Evolutionary conservation across 2,113 vertebrate genomes (phyloP), one percentile per base, ranked within the genome.

Genomic region (Alethe diademata): DNA sequence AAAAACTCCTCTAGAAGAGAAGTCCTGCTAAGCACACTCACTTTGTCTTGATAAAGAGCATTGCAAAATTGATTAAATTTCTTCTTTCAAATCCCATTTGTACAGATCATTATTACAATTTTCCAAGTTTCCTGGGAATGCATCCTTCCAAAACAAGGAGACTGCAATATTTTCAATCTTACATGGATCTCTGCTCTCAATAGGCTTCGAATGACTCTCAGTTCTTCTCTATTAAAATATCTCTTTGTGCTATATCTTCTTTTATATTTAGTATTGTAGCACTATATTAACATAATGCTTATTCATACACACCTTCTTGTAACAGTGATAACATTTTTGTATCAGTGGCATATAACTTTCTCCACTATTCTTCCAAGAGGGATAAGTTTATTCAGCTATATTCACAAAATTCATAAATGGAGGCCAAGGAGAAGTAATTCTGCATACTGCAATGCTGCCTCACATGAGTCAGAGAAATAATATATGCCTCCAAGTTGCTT

Each of bases 381-480:
- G 2, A 15, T 17, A 86, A 53, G 22, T 53, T 58, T 75, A 88
- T 33, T n/a, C 47, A 83, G 38, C 36, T 83, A 54, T 28, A 76
- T 19, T 73, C 38, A 76, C 9, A 36, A 47, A 58, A 73, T 14
- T 50, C 38, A 65, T 50, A 89, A 62, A 82, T 50, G 60, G 61
- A 56, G 79, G 54, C 14, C 42, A 95, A 65, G 48, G 25, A 38
- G 79, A 90, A 92, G n/a, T 33, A 91, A 86, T 80, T 93, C 76
- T 62, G 51, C 45, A 29, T 19, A n/a, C 12, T 76, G 83, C 67
- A 93, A 40, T 48, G 45, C 33, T 83, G 71, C 11, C 58, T 86
- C 31, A 29, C 14, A 90, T 88, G 78, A 90, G 54, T 95, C 90
- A 97, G n/a, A 85, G 67, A 74, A 74, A 57, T 83, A 95, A 95